Evolutionary conservation across 1,140 invertebrate species (phyloP).

Genomic region (Holcopasites calliopsidis): DNA sequence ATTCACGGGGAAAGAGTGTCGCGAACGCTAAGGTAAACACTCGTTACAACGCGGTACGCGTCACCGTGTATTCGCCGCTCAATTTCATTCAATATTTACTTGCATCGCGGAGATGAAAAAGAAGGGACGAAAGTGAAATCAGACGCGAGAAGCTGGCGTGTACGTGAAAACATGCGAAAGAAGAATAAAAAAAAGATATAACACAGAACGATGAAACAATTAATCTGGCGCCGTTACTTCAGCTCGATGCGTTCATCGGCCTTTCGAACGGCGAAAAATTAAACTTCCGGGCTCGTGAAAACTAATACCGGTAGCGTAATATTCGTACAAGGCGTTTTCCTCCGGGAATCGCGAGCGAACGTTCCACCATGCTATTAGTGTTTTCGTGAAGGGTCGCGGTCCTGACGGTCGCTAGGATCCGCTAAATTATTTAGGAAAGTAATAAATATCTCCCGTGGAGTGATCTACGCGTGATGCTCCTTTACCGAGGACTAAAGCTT

Average conservation of each 20-base stretch:
- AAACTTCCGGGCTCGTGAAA: conserved; percentile 17
- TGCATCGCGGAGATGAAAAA: background rate
- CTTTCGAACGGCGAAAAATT: background rate
- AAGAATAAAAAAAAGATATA: background rate
- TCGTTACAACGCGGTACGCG: background rate
- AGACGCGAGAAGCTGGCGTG: background rate
- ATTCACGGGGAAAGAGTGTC: background rate
- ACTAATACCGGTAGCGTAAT: conserved; percentile 6
- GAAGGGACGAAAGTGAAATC: background rate
- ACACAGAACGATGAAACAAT: conserved; percentile 4
- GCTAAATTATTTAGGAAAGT: conserved; percentile 7
- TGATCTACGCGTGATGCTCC: background rate
- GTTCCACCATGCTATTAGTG: background rate
- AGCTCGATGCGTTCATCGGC: background rate
- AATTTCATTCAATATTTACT: conserved; percentile 37
- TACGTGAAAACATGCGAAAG: too few species aligned
- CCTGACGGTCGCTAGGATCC: background rate
- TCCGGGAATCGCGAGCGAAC: background rate
- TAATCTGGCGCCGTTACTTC: conserved; percentile 31
- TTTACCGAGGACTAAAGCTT: too few species aligned
- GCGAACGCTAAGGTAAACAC: conserved; percentile 10
- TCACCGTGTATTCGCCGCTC: conserved; percentile 10
- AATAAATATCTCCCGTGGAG: conserved; percentile 34
- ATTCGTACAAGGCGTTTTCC: too few species aligned
- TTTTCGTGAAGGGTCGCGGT: background rate